These are phyloP conservation scores for Dromius quadrimaculatus DNA, from an alignment of 2,888 invertebrate genomes.

Conservation along the genomic window DNA sequence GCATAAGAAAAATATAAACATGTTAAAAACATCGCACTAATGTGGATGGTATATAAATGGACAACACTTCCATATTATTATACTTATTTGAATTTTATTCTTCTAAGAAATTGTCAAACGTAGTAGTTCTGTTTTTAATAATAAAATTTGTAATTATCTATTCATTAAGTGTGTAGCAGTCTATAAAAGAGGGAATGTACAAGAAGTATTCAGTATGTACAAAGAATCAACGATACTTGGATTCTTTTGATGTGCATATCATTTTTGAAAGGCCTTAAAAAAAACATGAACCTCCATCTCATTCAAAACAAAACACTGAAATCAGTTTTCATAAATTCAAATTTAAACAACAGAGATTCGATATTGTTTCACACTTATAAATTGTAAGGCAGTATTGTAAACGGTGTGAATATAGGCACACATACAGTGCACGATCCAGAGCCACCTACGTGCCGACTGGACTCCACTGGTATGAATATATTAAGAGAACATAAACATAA, in stretches of 20 bases:
- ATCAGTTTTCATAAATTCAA: slow-evolving; percentile 50
- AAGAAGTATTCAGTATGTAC: too few species aligned
- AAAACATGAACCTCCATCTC: neutral
- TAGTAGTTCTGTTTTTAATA: too few species aligned
- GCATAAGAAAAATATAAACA: slow-evolving; percentile 25
- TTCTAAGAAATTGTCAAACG: too few species aligned
- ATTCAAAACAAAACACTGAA: slow-evolving; percentile 31
- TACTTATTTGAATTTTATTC: too few species aligned
- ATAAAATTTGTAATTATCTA: too few species aligned
- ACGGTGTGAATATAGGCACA: slow-evolving; percentile 47
- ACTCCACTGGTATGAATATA: slow-evolving; percentile 63
- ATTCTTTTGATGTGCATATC: too few species aligned
- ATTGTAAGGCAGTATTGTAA: slow-evolving; percentile 44
- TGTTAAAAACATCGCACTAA: slow-evolving; percentile 13
- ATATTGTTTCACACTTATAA: slow-evolving; percentile 51
- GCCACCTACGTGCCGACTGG: slow-evolving; percentile 60
- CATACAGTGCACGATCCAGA: slow-evolving; percentile 56
- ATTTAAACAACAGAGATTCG: slow-evolving; percentile 44
- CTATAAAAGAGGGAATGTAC: too few species aligned
- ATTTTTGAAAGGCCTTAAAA: too few species aligned
- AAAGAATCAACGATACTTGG: too few species aligned
- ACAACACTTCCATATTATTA: slow-evolving; percentile 25
- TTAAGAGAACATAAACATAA: slow-evolving; percentile 64
- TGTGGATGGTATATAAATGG: too few species aligned
- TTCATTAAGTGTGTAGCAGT: too few species aligned